Conservation (phyloP, 2,888 invertebrate genomes). For the Pseudoips prasinana region DNA sequence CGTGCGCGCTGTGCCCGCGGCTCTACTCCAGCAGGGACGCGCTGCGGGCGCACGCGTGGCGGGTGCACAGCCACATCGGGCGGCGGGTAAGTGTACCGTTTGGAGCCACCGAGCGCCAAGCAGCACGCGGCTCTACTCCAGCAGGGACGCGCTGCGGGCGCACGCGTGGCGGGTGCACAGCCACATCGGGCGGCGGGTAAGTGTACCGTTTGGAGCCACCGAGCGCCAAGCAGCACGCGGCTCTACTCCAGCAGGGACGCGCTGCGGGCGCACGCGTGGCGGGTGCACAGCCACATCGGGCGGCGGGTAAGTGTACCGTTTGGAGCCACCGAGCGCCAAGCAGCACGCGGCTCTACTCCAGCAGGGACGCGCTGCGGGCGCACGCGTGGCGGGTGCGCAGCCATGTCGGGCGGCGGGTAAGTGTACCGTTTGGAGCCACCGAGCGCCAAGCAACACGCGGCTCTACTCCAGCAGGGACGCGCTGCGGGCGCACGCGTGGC, state of each 20-base stretch:
- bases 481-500: slow-evolving; percentile 27
- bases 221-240: slow-evolving; percentile 8
- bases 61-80: slow-evolving; percentile 13
- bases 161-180: slow-evolving; percentile 27
- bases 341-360: slow-evolving; percentile 21
- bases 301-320: too few relatives aligned
- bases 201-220: slow-evolving; percentile 16
- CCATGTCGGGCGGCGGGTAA: not conserved
- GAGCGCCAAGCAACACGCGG: slow-evolving; percentile 8
- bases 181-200: not conserved
- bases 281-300: slow-evolving; percentile 13
- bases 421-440: too few relatives aligned
- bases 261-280: slow-evolving; percentile 27
- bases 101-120: slow-evolving; percentile 10
- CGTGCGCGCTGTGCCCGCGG: slow-evolving; percentile 12
- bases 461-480: slow-evolving; percentile 27
- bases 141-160: slow-evolving; percentile 26
- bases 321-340: slow-evolving; percentile 10
- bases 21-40: slow-evolving; percentile 28
- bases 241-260: slow-evolving; percentile 28
- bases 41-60: slow-evolving; percentile 27
- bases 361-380: slow-evolving; percentile 26
- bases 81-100: too few relatives aligned
- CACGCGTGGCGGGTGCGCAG: slow-evolving; percentile 27
- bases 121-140: slow-evolving; percentile 21